Evolutionary conservation across 1,140 invertebrate species (phyloP).

Genomic region (Diploscapter pachys): DNA sequence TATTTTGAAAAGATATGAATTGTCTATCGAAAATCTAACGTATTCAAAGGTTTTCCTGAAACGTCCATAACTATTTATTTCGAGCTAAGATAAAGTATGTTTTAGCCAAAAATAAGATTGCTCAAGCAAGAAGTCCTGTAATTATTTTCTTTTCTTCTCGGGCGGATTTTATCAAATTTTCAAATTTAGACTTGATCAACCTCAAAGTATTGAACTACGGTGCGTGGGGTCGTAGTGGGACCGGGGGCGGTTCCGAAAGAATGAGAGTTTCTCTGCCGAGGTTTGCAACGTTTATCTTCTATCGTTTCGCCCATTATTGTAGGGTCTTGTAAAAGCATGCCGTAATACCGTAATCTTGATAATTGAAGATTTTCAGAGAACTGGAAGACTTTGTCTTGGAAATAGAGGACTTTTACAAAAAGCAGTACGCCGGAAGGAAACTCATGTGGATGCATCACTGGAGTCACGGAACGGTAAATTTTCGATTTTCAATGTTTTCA

Average conservation of each 20-base stretch:
- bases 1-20: too few relatives aligned
- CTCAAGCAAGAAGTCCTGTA: too few relatives aligned
- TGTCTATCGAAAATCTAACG: too few relatives aligned
- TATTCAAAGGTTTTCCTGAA: neutral
- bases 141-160: too few relatives aligned
- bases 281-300: too few relatives aligned
- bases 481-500: neutral
- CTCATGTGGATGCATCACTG: conserved; percentile 99
- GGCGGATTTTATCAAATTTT: neutral
- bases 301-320: too few relatives aligned
- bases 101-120: too few relatives aligned
- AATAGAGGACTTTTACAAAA: conserved; percentile 72
- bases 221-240: conserved; percentile 85
- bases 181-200: conserved; percentile 62
- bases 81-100: too few relatives aligned
- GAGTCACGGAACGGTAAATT: conserved; percentile 85
- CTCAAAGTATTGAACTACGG: conserved; percentile 93
- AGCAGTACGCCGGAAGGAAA: conserved; percentile 92
- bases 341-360: too few relatives aligned
- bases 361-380: conserved; percentile 1
- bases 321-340: too few relatives aligned
- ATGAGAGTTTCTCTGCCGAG: too few relatives aligned
- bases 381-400: conserved; percentile 80
- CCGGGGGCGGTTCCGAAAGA: neutral
- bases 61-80: neutral